phyloP scores from a whole-genome alignment of 1,140 invertebrate species.

The Eueides isabella region DNA sequence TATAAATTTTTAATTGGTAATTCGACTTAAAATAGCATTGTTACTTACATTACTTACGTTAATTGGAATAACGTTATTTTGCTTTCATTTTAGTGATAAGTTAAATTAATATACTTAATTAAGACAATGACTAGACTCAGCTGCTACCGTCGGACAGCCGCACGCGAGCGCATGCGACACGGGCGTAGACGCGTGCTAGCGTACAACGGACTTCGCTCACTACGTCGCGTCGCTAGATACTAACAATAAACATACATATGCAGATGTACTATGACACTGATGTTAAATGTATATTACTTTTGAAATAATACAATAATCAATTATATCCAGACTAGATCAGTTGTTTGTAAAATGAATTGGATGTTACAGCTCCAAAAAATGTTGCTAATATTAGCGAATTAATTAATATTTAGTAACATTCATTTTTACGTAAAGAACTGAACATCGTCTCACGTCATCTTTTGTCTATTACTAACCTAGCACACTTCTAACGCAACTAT shows the following conservation, averaged over 20 bases:
- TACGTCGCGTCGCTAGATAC: neutral
- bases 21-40: conserved; percentile 30
- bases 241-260: neutral
- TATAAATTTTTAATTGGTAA: conserved; percentile 18
- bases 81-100: conserved; percentile 27
- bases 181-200: conserved; percentile 17
- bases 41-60: conserved; percentile 31
- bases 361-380: neutral
- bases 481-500: conserved; percentile 49
- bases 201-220: conserved; percentile 18
- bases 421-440: no score
- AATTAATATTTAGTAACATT: neutral
- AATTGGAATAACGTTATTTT: conserved; percentile 27
- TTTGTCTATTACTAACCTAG: conserved; percentile 57
- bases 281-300: neutral
- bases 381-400: neutral
- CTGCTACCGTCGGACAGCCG: conserved; percentile 63
- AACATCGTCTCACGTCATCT: conserved; percentile 64
- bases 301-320: neutral
- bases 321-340: neutral
- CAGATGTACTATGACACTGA: neutral
- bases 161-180: conserved; percentile 54
- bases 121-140: conserved; percentile 66
- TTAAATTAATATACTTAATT: conserved; percentile 61
- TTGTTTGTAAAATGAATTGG: no score